Evolutionary conservation across 2,113 vertebrate genomes (phyloP), one percentile per base, ranked within the genome.

Genomic region (Aegithalos caudatus): DNA sequence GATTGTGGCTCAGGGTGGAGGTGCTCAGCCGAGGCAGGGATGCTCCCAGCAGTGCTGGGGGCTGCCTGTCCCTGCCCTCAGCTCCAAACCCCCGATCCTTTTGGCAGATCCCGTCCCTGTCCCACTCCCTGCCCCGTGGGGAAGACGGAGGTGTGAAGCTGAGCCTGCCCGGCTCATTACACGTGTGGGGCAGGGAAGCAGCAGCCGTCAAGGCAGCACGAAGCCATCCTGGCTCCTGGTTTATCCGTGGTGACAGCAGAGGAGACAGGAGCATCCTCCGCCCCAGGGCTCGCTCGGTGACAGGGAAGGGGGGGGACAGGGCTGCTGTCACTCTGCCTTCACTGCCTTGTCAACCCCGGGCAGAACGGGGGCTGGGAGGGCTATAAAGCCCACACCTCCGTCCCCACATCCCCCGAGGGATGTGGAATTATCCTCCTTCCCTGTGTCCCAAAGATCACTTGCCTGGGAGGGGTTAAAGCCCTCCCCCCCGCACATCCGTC

Each of bases 251-350:
- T 67, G 94, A 96, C 95, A 93, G 90, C 16, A 0, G 16, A 83
- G 57, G 48, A 72, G 84, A 69, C 89, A 6, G 16, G 7, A 11
- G 7, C 44, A 21, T 88, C 88, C 56, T 33, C 40, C 0, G 7
- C 91, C 64, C 60, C 86, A 18, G 88, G 88, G 77, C 77, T 89
- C 3, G 12, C 67, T 60, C 1, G 6, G 88, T 81, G 82, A 38
- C 86, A 61, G 4, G 17, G 17, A 3, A 31, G 9, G 37, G 18
- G 70, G 54, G 50, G 38, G 29, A 29, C 76, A 48, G 67, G 5
- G 50, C 64, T 14, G 56, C 82, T 90, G 88, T 87, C 88, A 79
- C 78, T 87, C 51, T 87, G 85, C 69, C 65, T 78, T 90, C 17
- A 3, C 94, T 53, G 90, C 56, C 73, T 47, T 40, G 64, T 85